Percentiles rank a stretch among this genome's conserved stretches.
Evolutionary conservation across 2,113 vertebrate genomes (phyloP).

Genomic region (Lathamus discolor): DNA sequence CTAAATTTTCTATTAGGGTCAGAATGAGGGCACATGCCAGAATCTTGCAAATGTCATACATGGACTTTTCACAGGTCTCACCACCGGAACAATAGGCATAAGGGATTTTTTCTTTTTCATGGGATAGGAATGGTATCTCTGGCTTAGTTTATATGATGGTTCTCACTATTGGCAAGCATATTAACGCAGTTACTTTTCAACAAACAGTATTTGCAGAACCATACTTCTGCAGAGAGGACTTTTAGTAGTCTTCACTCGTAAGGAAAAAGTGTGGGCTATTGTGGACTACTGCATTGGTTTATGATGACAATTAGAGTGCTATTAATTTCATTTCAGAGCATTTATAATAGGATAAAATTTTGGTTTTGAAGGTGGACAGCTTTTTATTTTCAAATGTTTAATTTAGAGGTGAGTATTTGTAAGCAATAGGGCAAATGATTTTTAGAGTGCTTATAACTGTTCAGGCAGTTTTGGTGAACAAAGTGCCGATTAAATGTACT

Average conservation of each 20-base stretch:
- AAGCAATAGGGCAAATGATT: neutral
- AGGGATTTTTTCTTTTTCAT: neutral
- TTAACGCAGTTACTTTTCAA: neutral
- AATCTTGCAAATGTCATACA: fast-evolving
- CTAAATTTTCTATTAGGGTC: neutral
- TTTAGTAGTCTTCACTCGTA: neutral
- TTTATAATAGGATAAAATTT: neutral
- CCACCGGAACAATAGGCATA: neutral
- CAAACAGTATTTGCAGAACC: neutral
- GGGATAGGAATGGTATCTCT: neutral
- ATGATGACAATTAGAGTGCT: neutral
- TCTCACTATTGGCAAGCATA: neutral
- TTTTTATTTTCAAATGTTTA: neutral
- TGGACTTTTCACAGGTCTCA: neutral
- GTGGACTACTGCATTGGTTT: neutral
- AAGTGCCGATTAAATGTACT: neutral
- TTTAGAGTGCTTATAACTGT: neutral
- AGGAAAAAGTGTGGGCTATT: neutral
- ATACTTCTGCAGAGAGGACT: neutral
- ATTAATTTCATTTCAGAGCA: neutral
- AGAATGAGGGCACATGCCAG: neutral
- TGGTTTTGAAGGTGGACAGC: neutral
- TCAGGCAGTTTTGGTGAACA: neutral
- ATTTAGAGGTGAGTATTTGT: neutral
- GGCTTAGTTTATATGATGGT: neutral